A percentile compares a stretch with the other conserved stretches of the same genome.
phyloP scores from a whole-genome alignment of 2,113 vertebrate species.

The Cyrtonyx montezumae region DNA sequence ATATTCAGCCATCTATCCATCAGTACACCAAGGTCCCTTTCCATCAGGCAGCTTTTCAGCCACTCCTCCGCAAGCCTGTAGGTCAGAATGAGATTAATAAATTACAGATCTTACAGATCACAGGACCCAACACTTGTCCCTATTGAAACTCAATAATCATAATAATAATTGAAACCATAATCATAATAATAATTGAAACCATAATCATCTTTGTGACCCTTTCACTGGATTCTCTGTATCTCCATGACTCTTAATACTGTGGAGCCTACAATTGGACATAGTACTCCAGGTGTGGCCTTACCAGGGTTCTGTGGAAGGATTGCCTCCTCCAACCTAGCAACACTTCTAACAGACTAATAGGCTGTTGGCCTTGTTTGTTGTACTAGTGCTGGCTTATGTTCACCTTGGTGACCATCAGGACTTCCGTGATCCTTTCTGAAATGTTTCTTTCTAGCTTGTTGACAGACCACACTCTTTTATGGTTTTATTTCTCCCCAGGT shows the following conservation, averaged over 20 bases:
- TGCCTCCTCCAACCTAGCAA: not conserved
- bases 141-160: no score
- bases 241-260: rapidly evolving
- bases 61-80: no score
- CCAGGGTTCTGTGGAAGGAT: not conserved
- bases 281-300: not conserved
- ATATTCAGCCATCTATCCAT: no score
- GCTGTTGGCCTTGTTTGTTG: not conserved
- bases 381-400: not conserved
- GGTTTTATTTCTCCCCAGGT: not conserved
- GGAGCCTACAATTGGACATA: not conserved
- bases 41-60: no score
- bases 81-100: no score
- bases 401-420: not conserved
- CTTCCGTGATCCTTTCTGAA: not conserved
- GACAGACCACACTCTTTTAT: not conserved
- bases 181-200: no score
- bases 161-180: no score
- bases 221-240: not conserved
- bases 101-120: no score
- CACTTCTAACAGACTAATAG: not conserved
- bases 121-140: no score
- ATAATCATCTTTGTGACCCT: not conserved
- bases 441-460: not conserved
- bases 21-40: no score